Conservation (phyloP, 2,113 vertebrate species). For the Microcebus ravelobensis region DNA sequence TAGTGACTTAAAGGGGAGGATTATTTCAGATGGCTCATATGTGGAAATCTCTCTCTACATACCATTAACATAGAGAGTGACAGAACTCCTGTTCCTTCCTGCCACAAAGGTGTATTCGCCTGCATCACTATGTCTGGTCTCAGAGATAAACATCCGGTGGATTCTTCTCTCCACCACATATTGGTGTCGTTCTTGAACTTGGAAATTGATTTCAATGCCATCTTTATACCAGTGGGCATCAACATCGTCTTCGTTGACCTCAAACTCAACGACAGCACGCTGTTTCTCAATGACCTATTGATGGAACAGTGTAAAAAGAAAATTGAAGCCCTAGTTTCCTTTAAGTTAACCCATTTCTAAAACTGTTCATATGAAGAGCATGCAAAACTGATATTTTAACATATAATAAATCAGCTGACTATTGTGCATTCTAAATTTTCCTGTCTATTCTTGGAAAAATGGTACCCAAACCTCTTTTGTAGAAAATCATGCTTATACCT, state of each 20-base stretch:
- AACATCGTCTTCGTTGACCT: slow-evolving; percentile 97
- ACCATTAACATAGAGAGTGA: slow-evolving; percentile 94
- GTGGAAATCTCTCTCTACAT: slow-evolving; percentile 61
- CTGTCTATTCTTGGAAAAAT: not conserved
- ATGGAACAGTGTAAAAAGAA: not conserved
- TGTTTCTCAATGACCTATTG: slow-evolving; percentile 95
- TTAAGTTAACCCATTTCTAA: not conserved
- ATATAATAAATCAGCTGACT: not conserved
- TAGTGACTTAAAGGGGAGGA: not conserved
- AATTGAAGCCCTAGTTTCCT: slow-evolving; percentile 27
- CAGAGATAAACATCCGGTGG: slow-evolving; percentile 94
- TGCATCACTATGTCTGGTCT: slow-evolving; percentile 93
- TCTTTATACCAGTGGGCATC: slow-evolving; percentile 96
- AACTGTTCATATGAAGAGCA: not conserved
- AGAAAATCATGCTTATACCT: not conserved
- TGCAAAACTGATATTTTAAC: not conserved
- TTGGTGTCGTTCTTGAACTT: slow-evolving; percentile 90
- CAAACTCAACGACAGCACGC: slow-evolving; percentile 95
- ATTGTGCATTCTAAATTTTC: not conserved
- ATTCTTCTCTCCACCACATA: slow-evolving; percentile 92
- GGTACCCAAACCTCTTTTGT: not conserved
- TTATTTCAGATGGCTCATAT: not conserved
- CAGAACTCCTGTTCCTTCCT: slow-evolving; percentile 92
- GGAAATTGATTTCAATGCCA: slow-evolving; percentile 94
- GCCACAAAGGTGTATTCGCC: slow-evolving; percentile 96